phyloP scores from a whole-genome alignment of 2,797 vertebrate genomes.

The Natrix natrix region DNA sequence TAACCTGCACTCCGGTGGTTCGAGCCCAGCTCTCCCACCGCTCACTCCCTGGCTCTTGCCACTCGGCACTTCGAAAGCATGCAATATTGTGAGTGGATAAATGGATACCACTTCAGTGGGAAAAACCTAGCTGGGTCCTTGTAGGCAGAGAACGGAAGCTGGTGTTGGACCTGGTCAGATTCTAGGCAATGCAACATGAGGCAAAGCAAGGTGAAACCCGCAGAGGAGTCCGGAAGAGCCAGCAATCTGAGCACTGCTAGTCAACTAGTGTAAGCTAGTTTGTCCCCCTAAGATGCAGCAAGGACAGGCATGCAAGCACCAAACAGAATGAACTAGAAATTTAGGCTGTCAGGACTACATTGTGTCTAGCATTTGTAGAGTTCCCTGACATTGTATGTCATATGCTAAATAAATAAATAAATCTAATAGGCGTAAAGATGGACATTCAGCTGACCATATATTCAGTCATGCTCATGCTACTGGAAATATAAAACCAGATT shows the following conservation, averaged over 20 bases:
- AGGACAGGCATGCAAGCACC: not conserved
- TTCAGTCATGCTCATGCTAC: not conserved
- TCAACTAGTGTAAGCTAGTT: not conserved
- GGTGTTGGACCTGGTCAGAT: not conserved
- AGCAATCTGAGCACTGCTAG: not conserved
- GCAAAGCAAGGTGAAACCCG: not conserved
- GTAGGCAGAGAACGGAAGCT: not conserved
- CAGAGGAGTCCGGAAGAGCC: not conserved
- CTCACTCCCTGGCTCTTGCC: not conserved
- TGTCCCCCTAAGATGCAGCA: not conserved
- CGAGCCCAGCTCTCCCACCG: fast-evolving
- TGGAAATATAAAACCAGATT: not conserved
- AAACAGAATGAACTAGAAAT: not conserved
- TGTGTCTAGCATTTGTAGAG: not conserved
- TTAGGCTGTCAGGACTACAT: not conserved
- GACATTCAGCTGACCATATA: not conserved
- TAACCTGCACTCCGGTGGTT: not conserved
- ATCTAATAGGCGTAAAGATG: not conserved
- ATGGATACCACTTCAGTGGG: not conserved
- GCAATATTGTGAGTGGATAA: not conserved
- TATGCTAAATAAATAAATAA: not conserved
- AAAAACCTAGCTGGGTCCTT: not conserved
- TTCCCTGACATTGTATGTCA: not conserved
- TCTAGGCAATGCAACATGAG: not conserved
- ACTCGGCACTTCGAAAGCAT: not conserved